Evolutionary conservation across 2,888 invertebrate genomes (phyloP).

Genomic region (Siphonodentalium dalli): DNA sequence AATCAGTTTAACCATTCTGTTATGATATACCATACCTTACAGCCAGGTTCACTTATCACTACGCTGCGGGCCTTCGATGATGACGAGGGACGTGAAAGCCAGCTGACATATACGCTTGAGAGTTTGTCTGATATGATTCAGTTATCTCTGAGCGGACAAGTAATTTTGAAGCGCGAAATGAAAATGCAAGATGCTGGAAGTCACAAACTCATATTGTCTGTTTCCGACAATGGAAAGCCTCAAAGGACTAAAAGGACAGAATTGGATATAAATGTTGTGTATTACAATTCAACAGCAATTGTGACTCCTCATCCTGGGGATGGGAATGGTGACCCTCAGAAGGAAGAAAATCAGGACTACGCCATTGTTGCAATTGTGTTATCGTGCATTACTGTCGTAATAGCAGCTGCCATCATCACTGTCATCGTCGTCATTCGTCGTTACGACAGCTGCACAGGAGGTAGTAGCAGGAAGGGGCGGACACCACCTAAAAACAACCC

Average conservation of each 20-base stretch:
- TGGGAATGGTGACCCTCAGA: slow-evolving; percentile 34
- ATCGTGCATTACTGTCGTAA: slow-evolving; percentile 32
- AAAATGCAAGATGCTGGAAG: too few species aligned
- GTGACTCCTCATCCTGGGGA: slow-evolving; percentile 11
- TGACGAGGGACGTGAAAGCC: slow-evolving; percentile 51
- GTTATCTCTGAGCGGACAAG: too few species aligned
- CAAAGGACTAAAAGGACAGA: slow-evolving; percentile 12
- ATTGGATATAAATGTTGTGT: slow-evolving; percentile 14
- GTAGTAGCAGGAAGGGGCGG: too few species aligned
- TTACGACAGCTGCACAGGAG: too few species aligned
- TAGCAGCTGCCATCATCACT: slow-evolving; percentile 36
- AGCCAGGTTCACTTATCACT: slow-evolving; percentile 42
- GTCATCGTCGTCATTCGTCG: slow-evolving; percentile 32
- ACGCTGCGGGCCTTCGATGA: slow-evolving; percentile 41
- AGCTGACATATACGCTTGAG: slow-evolving; percentile 36
- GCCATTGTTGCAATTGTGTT: slow-evolving; percentile 37
- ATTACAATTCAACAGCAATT: slow-evolving; percentile 26
- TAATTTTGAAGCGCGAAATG: too few species aligned
- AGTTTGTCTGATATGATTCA: slow-evolving; percentile 60
- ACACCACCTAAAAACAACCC: too few species aligned
- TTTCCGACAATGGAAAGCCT: slow-evolving; percentile 29
- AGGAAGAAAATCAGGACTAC: too few species aligned
- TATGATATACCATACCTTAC: slow-evolving; percentile 30
- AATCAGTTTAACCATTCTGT: slow-evolving; percentile 40
- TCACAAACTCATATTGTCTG: slow-evolving; percentile 24